Evolutionary conservation across 2,797 vertebrate genomes (phyloP), one percentile per base, ranked within the genome.

Genomic region (Gouania willdenowi): DNA sequence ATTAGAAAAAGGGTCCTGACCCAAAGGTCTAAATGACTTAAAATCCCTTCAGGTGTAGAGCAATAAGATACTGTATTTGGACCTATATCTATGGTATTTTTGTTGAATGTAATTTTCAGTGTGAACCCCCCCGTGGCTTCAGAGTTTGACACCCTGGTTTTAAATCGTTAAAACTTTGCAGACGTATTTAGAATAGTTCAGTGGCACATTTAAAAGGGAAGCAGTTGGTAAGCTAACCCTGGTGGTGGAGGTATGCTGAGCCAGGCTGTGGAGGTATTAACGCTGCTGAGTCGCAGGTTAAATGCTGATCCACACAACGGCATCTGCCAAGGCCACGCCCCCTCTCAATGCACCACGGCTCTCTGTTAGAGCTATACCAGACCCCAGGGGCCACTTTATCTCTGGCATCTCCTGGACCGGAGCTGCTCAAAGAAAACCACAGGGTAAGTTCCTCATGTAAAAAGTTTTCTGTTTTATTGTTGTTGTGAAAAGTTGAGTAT

Each of bases 221-320:
- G n/a, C n/a, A 12, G 15, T 5, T 36, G 22, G 31, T 32, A 16
- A 27, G 27, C 27, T 15, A 10, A 42, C 59, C 35, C 31, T 43
- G 43, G 13, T 43, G 43, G 13, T 16, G 18, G 10, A 3, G 38
- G 71, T 52, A 75, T 82, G 31, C 14, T 43, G 72, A 80, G 65
- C 53, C 47, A 5, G 31, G 17, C 44, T 17, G 14, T 27, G 21
- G 43, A 25, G 35, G 29, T 67, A 48, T 49, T 42, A 37, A 3
- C n/a, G 44, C 43, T 50, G 40, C 77, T 80, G 77, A 80, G 66
- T 41, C 32, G 71, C 59, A 71, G 44, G 60, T 74, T 50, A 71
- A 52, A 71, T 75, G 75, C 72, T 73, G 67, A 71, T 72, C 48
- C 30, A 41, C 8, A 43, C 38, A 44, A 2, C n/a, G 14, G 2